phyloP scores from a whole-genome alignment of 1,140 invertebrate species.

The Kradibia gibbosae region DNA sequence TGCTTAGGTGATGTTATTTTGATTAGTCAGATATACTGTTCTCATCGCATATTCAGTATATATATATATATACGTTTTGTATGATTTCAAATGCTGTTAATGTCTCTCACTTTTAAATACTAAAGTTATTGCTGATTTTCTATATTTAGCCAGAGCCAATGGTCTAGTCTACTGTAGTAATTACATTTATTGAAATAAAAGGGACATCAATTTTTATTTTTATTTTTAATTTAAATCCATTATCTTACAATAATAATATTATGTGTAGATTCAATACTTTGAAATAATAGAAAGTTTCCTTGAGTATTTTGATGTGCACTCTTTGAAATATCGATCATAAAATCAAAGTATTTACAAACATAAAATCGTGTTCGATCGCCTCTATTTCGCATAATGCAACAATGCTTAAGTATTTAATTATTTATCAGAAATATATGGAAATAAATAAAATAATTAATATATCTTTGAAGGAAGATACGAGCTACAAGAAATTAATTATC shows the following conservation, averaged over 20 bases:
- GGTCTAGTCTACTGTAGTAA: background rate
- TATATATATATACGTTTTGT: slow-evolving; percentile 40
- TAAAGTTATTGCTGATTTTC: background rate
- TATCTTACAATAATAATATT: background rate
- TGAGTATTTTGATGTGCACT: background rate
- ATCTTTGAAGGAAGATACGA: background rate
- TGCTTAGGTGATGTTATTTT: slow-evolving; percentile 29
- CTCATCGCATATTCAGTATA: slow-evolving; percentile 17
- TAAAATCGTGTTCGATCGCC: background rate
- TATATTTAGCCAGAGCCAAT: background rate
- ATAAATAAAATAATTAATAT: background rate
- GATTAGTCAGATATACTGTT: slow-evolving; percentile 29
- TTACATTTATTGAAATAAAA: background rate
- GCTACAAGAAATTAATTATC: background rate
- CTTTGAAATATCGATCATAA: background rate
- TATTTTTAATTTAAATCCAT: background rate
- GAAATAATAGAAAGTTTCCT: background rate
- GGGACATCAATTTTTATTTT: background rate
- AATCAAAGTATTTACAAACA: background rate
- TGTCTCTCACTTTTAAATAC: background rate
- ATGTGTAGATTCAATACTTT: background rate
- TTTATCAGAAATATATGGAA: background rate
- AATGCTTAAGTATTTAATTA: background rate
- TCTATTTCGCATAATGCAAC: background rate
- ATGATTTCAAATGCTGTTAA: slow-evolving; percentile 42